A percentile compares a stretch with the other conserved stretches of the same genome.
Evolutionary conservation across 2,797 vertebrate species (phyloP).

Genomic region (Chrosomus eos): DNA sequence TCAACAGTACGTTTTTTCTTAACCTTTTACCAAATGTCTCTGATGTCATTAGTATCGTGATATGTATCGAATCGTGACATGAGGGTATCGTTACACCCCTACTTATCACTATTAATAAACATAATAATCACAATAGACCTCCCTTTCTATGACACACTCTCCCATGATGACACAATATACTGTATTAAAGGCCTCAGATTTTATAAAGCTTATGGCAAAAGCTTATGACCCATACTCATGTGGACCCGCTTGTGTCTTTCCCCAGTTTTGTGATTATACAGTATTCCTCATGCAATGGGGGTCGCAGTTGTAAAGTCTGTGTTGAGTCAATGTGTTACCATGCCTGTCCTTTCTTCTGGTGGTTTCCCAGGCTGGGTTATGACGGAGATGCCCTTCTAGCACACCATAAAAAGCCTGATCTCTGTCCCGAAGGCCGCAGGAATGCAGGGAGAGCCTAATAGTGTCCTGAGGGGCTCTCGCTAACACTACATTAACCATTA

Average conservation of each 20-base stretch:
- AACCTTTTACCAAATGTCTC: no score
- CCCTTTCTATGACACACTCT: no score
- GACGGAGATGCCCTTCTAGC: constrained; percentile 21
- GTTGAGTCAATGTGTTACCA: background rate
- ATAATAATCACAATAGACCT: no score
- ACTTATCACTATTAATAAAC: no score
- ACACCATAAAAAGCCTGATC: constrained; percentile 40
- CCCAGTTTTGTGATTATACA: background rate
- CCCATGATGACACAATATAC: no score
- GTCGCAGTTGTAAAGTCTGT: constrained; percentile 22
- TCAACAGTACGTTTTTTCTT: no score
- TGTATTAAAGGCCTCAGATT: background rate
- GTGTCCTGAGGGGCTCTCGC: constrained; percentile 55
- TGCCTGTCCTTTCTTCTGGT: constrained; percentile 15
- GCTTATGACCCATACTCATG: no score
- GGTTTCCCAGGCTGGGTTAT: constrained; percentile 33
- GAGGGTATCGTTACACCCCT: no score
- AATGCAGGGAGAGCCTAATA: constrained; percentile 43
- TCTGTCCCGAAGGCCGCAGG: constrained; percentile 44
- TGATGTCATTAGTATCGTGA: no score
- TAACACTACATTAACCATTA: constrained; percentile 59
- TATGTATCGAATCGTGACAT: no score
- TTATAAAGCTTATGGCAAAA: background rate
- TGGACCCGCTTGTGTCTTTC: background rate
- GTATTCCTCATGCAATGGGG: background rate